Evolutionary conservation across 2,113 vertebrate species (phyloP), one percentile per base, ranked within the genome.

Genomic region (Leptobrachium leishanense): DNA sequence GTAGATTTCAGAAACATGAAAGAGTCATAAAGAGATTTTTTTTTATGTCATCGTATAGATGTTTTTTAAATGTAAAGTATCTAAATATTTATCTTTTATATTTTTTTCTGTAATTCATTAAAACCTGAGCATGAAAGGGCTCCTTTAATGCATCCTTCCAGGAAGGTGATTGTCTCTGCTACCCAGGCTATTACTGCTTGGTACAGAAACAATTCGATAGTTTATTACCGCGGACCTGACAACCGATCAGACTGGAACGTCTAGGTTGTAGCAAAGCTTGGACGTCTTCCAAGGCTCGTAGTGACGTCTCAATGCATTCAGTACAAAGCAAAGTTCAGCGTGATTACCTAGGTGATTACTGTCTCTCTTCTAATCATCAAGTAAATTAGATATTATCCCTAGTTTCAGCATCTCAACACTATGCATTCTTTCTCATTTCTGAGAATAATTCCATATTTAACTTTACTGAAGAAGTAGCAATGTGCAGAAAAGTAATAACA

Each of bases 201-300:
- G 46, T 50, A 50, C 4, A 50, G 46, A 50, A 50, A 50, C 46
- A 5, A 50, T 50, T 50, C 8, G 46, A 50, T 50, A 50, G 46
- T 50, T 50, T 50, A 50, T 50, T 75, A 59, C 73, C n/a, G 43
- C 42, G 74, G 40, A 39, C 7, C 74, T 77, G 75, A 63, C 75
- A 76, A 64, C 46, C 74, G 59, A 53, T 76, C 75, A 68, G 75
- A 69, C 75, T 77, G 65, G 53, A 42, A 59, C 53, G 12, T 55
- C 66, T 57, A 43, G 66, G 55, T 68, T 53, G 10, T 41, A 42
- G 46, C 43, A 40, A 40, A 55, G 50, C 8, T 6, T 54, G 75
- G 64, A 54, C 6, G 10, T 2, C 7, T 55, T 31, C 75, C 75
- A 76, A 53, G 4, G 42, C 9, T 68, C 39, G 12, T 31, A 31